Percentiles rank a stretch among this genome's conserved stretches.
These are phyloP conservation scores for Catagonus wagneri DNA, from an alignment of 2,113 vertebrate genomes.

Conservation along the genomic window DNA sequence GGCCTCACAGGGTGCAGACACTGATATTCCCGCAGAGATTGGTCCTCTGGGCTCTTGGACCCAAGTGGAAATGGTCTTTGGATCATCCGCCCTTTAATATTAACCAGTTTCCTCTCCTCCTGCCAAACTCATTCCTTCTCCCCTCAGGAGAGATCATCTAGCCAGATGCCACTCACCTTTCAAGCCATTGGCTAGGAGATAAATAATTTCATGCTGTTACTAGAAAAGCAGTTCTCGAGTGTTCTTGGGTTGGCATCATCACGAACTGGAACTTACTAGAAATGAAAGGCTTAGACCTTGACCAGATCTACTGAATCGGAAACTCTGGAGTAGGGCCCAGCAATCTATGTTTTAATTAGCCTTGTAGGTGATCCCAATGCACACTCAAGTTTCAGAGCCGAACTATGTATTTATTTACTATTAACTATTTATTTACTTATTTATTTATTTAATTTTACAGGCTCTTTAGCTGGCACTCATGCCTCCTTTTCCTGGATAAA, in stretches of 20 bases:
- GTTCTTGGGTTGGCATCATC: neutral
- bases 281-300: neutral
- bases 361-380: neutral
- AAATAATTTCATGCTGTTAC: neutral
- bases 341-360: neutral
- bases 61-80: constrained; percentile 47
- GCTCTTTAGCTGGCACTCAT: neutral
- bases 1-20: neutral
- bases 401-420: neutral
- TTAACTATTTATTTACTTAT: no score
- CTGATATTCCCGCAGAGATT: neutral
- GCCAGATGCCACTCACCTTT: neutral
- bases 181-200: neutral
- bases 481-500: neutral
- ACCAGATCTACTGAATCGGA: neutral
- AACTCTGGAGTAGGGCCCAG: neutral
- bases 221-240: neutral
- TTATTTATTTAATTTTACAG: no score
- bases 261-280: neutral
- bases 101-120: neutral
- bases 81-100: neutral
- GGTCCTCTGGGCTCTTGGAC: neutral
- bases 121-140: neutral
- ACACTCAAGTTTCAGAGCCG: neutral
- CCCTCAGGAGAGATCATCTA: neutral